Base-by-base conservation (phyloP, 1,140 invertebrate genomes). In the Tigriopus japonicus region DNA sequence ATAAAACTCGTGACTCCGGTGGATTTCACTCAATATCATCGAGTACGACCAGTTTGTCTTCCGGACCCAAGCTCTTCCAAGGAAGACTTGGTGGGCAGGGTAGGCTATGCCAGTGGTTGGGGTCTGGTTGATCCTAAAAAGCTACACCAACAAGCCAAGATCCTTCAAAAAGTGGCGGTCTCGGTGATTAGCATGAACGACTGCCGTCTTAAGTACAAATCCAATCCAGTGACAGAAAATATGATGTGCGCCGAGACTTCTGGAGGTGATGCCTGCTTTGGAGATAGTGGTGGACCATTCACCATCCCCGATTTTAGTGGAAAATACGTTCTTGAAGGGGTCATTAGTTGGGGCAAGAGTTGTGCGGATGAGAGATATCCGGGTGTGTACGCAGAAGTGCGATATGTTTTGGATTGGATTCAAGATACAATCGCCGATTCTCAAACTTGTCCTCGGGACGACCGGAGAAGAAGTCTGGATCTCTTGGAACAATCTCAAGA, bases 281-380 rank as follows among this genome's bases (percentile, higher is more conserved):
- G 55, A 5, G 55, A 58, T 23, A 41, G 28, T 58, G 55, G 55
- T 17, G 55, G 55, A 40, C 55, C 52, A 21, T 41, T 58, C 35
- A 28, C 17, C 21, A 28, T 28, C 14, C 21, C 21, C 17, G 21
- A 54, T 43, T 40, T 58, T 5, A 49, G 21, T 12, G 55, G 41
- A n/a, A 15, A 40, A 40, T 41, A 23, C 17, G 21, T 41, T 5
- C n/a, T 58, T 1, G 41, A 41, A 17, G 55, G 55, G 14, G 55
- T 58, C 12, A 41, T 58, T 15, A 58, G 55, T 43, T 58, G 55
- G 55, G 55, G 55, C 12, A 23, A 40, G 42, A 58, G 55, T 41
- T 58, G 55, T 15, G 55, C 55, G 5, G 17, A 23, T 15, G 6
- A 28, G 6, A 5, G 17, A 1, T 58, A 42, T 40, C 55, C 55